Percentiles rank a stretch among this genome's conserved stretches.
These are phyloP conservation scores for Macaria liturata DNA, from an alignment of 2,888 invertebrate species.

Conservation along the genomic window DNA sequence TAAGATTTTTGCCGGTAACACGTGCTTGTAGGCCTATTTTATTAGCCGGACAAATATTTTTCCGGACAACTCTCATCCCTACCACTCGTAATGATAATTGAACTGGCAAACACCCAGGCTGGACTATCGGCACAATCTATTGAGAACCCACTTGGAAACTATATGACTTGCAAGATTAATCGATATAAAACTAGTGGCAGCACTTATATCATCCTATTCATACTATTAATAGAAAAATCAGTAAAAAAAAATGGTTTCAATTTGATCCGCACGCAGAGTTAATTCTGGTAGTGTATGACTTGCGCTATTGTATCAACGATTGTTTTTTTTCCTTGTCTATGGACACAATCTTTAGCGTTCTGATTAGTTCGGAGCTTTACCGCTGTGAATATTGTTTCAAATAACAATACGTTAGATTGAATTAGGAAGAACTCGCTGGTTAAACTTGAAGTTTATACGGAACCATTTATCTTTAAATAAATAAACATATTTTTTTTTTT, in stretches of 20 bases:
- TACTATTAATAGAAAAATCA: no score
- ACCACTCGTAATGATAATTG: slow-evolving; percentile 78
- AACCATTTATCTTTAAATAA: no score
- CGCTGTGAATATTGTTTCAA: slow-evolving; percentile 78
- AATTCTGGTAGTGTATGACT: slow-evolving; percentile 36
- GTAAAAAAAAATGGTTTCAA: no score
- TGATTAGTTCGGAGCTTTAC: slow-evolving; percentile 79
- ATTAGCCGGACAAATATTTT: background rate
- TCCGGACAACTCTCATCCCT: slow-evolving; percentile 42
- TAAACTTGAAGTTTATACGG: no score
- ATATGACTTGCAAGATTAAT: slow-evolving; percentile 70
- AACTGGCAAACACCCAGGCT: slow-evolving; percentile 82
- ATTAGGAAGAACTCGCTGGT: slow-evolving; percentile 39
- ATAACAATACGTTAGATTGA: slow-evolving; percentile 59
- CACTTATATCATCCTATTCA: no score
- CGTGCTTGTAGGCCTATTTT: no score
- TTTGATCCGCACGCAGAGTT: no score
- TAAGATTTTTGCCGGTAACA: no score
- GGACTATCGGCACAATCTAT: slow-evolving; percentile 75
- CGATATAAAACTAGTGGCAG: no score
- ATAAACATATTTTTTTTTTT: no score
- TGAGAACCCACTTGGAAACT: slow-evolving; percentile 68
- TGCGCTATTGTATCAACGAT: slow-evolving; percentile 77
- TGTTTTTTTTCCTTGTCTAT: slow-evolving; percentile 79
- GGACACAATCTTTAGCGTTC: slow-evolving; percentile 82